Evolutionary conservation across 2,113 vertebrate genomes (phyloP).

Genomic region (Hippocampus guttulatus): DNA sequence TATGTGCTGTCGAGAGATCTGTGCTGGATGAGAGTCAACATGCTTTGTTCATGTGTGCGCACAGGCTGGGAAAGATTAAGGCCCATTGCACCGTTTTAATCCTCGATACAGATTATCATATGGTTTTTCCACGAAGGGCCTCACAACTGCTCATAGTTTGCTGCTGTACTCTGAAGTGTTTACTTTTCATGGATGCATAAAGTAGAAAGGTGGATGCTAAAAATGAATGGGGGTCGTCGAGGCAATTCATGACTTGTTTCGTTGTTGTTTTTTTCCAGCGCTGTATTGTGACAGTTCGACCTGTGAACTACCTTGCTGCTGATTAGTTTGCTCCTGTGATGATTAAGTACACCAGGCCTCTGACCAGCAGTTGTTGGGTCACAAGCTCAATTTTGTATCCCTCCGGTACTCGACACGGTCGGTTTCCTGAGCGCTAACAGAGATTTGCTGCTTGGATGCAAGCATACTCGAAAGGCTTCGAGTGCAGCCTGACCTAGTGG

Average conservation of each 20-base stretch:
- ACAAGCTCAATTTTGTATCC: conserved; percentile 13
- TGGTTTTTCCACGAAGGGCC: conserved; percentile 36
- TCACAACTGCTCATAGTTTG: neutral
- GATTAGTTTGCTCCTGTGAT: neutral
- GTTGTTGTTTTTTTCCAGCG: no score
- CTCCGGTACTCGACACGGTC: conserved; percentile 23
- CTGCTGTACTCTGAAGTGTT: neutral
- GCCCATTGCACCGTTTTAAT: conserved; percentile 46
- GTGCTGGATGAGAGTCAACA: conserved; percentile 31
- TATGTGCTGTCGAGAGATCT: conserved; percentile 22
- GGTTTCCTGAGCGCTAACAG: conserved; percentile 34
- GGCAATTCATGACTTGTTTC: neutral
- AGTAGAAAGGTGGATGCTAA: neutral
- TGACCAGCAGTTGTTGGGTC: conserved; percentile 26
- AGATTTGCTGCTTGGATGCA: conserved; percentile 40
- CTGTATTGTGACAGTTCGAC: neutral
- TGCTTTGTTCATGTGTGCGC: neutral
- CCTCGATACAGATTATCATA: conserved; percentile 52
- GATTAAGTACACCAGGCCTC: neutral
- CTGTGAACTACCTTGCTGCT: neutral
- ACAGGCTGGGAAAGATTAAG: conserved; percentile 38
- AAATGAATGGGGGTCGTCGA: neutral
- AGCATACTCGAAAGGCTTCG: conserved; percentile 21
- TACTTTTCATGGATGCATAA: neutral
- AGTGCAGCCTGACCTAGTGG: conserved; percentile 25